Evolutionary conservation across 2,113 vertebrate species (phyloP).

Genomic region (Sorex fumeus): DNA sequence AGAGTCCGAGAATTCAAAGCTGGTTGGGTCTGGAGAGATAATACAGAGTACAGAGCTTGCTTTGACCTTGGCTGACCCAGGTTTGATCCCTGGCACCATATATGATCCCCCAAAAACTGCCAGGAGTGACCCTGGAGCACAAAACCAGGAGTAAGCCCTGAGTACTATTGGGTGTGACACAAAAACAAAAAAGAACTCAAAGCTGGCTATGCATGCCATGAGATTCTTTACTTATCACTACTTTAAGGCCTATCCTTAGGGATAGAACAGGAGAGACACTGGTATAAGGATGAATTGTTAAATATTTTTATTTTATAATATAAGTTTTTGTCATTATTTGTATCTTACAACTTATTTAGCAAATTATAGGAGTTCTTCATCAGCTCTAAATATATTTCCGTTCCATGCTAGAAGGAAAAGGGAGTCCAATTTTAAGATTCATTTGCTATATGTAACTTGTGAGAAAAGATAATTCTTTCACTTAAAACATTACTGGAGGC

Average conservation of each 20-base stretch:
- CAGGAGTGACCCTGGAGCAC: too few species aligned
- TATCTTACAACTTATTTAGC: background rate
- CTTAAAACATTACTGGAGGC: background rate
- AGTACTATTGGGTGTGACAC: too few species aligned
- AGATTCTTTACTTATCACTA: background rate
- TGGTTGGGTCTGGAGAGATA: too few species aligned
- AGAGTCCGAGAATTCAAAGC: background rate
- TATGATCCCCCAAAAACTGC: too few species aligned
- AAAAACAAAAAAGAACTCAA: background rate
- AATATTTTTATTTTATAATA: slow-evolving; percentile 23
- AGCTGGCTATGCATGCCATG: background rate
- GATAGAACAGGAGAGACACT: background rate
- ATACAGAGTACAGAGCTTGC: too few species aligned
- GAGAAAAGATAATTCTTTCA: background rate
- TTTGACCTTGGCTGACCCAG: too few species aligned
- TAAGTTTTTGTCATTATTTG: slow-evolving; percentile 4
- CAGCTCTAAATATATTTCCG: slow-evolving; percentile 5
- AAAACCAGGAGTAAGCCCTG: too few species aligned
- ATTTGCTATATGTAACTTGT: background rate
- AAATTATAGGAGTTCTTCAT: background rate
- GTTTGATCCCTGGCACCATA: too few species aligned
- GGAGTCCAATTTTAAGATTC: background rate
- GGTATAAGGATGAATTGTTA: background rate
- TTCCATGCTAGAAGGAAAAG: background rate
- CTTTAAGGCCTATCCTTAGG: background rate